Conservation (phyloP, 2,888 invertebrate species). For the Hetaerina titia region DNA sequence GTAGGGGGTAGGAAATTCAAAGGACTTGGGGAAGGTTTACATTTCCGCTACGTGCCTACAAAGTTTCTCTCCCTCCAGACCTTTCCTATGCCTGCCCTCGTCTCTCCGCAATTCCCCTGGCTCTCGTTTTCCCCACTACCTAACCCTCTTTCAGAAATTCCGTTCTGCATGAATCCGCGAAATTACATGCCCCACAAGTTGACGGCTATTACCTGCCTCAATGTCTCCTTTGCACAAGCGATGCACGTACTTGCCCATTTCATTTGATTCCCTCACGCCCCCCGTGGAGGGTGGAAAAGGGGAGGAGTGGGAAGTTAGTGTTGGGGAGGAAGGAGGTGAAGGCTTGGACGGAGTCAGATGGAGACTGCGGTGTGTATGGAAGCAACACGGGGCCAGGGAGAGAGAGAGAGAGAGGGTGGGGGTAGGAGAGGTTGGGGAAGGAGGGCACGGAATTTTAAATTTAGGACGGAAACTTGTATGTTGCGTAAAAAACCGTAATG, state of each 20-base stretch:
- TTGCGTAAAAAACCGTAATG: constrained; percentile 4
- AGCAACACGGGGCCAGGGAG: background rate
- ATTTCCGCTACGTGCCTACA: background rate
- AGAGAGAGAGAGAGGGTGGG: background rate
- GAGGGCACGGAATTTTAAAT: background rate
- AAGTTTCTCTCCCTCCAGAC: background rate
- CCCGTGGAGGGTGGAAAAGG: background rate
- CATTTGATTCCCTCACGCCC: constrained; percentile 35
- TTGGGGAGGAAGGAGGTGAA: too few species aligned
- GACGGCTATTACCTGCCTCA: constrained; percentile 17
- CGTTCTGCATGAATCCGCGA: background rate
- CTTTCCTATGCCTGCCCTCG: background rate
- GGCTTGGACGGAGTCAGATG: too few species aligned
- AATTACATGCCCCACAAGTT: constrained; percentile 18
- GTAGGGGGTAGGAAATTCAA: background rate
- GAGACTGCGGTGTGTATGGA: too few species aligned
- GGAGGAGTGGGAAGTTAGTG: too few species aligned
- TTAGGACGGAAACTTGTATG: background rate
- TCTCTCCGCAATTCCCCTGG: background rate
- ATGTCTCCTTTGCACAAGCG: background rate
- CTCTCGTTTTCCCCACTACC: background rate
- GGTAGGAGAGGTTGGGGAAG: background rate
- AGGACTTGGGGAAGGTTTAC: background rate
- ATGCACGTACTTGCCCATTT: constrained; percentile 43
- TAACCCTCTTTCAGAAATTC: background rate